Evolutionary conservation across 2,113 vertebrate species (phyloP), one percentile per base, ranked within the genome.

Genomic region (Deroptyus accipitrinus): DNA sequence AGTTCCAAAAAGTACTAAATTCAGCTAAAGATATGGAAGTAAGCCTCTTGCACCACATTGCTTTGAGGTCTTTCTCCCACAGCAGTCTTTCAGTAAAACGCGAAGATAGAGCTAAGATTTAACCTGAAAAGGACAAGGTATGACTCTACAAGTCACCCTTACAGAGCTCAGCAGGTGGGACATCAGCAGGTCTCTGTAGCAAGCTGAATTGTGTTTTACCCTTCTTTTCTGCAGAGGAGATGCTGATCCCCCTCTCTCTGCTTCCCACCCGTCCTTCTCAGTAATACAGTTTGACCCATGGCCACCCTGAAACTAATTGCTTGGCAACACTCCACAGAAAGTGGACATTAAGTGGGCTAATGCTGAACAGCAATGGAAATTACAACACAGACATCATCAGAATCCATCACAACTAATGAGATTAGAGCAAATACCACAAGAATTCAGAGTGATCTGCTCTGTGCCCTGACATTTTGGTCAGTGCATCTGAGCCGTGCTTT

Each of bases 391-490:
- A 41, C 61, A 23, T 33, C 39, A 63, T 30, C 49, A 51, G 55
- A 46, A 90, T 83, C 88, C 88, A 82, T 93, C 90, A 61, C 31
- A n/a, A 30, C 63, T 92, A 83, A 93, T 63, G 92, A 35, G 46
- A 72, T 92, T 86, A 69, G 41, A 37, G 73, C 1, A 2, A 86
- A 61, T 28, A 46, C 79, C 86, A 67, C 68, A 41, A 46, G 83
- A 90, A 82, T 79, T 54, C 48, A 3, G 52, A 61, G 66, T 49
- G 79, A 78, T 80, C 84, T 35, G 10, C 27, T 52, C 73, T 28
- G 35, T n/a, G 55, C 42, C 55, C 37, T 25, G 2, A 77, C 11
- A 27, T 42, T 67, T 80, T 42, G 33, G 76, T 37, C 46, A 46
- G 46, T 33, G 68, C 59, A 13, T 74, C 30, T 17, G 41, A 68